A percentile compares a stretch with the other conserved stretches of the same genome.
Evolutionary conservation across 2,797 vertebrate genomes (phyloP).

Genomic region (Myripristis murdjan): DNA sequence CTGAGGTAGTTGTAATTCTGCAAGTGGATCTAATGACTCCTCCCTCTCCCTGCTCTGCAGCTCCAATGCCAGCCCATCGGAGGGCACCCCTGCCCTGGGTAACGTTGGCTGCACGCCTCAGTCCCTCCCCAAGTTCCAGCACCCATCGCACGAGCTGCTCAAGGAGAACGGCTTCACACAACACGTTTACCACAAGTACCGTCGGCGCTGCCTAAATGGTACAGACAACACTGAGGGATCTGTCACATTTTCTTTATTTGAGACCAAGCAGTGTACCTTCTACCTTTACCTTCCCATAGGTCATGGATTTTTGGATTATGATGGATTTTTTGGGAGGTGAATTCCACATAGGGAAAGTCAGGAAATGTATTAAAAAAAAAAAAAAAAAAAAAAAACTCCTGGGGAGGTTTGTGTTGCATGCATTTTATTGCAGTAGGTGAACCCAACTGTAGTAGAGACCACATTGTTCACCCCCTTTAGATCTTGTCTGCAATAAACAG

Average conservation of each 20-base stretch:
- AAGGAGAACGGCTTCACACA: constrained; percentile 99
- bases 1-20: no score
- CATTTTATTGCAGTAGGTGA: no score
- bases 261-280: not conserved
- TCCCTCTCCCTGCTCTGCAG: constrained; percentile 71
- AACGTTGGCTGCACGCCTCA: constrained; percentile 96
- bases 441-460: no score
- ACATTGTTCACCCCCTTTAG: no score
- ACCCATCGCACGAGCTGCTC: constrained; percentile 97
- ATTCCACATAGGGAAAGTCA: no score
- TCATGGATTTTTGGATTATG: no score
- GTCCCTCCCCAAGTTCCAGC: constrained; percentile 98
- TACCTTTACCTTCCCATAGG: no score
- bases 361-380: no score
- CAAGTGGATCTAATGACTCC: not conserved
- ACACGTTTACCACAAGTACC: constrained; percentile 99
- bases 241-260: not conserved
- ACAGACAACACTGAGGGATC: not conserved
- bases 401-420: no score
- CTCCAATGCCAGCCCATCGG: constrained; percentile 94
- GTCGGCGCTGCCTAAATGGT: constrained; percentile 98
- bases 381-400: no score
- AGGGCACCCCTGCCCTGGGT: constrained; percentile 91
- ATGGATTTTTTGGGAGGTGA: no score
- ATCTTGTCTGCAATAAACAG: no score